phyloP scores from a whole-genome alignment of 2,113 vertebrate genomes.

The Chauna torquata region DNA sequence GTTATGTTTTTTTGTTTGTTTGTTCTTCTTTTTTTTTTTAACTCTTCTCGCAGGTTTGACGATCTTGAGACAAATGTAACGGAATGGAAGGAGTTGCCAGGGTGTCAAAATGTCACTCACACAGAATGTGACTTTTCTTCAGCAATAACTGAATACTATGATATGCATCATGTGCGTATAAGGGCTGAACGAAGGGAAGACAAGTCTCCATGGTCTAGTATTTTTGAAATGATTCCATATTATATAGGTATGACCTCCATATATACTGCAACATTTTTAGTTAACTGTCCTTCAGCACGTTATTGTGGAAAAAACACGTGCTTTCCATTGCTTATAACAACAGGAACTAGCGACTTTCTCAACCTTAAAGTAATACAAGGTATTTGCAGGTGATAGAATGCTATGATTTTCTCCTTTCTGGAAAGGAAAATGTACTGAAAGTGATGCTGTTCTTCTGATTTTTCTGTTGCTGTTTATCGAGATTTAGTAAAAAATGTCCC shows the following conservation, averaged over 20 bases:
- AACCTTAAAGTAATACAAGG: accelerated
- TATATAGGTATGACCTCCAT: slow-evolving; percentile 5
- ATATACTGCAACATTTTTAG: background rate
- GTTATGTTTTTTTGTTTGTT: no score
- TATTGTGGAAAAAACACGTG: accelerated
- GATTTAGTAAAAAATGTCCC: background rate
- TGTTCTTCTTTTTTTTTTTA: background rate
- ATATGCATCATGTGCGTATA: background rate
- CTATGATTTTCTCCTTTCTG: background rate
- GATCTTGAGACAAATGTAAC: background rate
- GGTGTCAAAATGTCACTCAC: slow-evolving; percentile 43
- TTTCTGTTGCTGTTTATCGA: background rate
- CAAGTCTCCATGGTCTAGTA: slow-evolving; percentile 30
- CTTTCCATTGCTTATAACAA: background rate
- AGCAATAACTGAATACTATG: background rate
- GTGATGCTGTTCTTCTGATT: background rate
- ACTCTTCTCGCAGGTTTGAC: background rate
- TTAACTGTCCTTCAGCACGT: background rate
- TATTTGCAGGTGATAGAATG: background rate
- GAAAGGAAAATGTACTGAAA: background rate
- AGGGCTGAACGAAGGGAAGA: background rate
- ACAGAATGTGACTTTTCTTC: slow-evolving; percentile 52
- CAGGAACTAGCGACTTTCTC: background rate
- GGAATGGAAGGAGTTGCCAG: slow-evolving; percentile 55
- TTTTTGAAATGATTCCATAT: slow-evolving; percentile 17